Base-by-base conservation (phyloP, 2,113 vertebrate species). In the Ellobius talpinus region DNA sequence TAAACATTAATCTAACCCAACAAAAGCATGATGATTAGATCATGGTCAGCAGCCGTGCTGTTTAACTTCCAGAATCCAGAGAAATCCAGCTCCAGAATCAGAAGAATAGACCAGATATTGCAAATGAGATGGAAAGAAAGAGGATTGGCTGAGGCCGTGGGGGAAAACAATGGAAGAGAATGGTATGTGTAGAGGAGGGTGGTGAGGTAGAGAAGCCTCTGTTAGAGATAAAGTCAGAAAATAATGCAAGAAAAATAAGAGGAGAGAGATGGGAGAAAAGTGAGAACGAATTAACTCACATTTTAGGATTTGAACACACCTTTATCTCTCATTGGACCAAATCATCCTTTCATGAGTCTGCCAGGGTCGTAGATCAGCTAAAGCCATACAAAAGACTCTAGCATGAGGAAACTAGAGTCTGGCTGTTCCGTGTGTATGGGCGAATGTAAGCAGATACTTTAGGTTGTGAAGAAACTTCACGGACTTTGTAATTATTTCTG, bases 211-310 rank as follows among this genome's bases (percentile, higher is more conserved):
- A 65, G 5, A 17, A n/a, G 61, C 5, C 45, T 19, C 50, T 1
- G 14, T 26, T 47, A 66, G 6, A 45, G 7, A 81, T 14, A 72
- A 21, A 24, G 58, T 13, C 13, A 65, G 29, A 24, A 6, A 42
- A 47, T 0, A 45, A 3, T 13, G 6, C 39, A 33, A 13, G 1
- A 21, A 19, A 31, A 5, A 79, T 26, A 73, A 3, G 1, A 0
- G 29, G 11, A 17, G 0, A 31, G 13, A 61, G 31, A 19, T 5
- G 52, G 26, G 36, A 16, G 31, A 13, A 36, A 19, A 63, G 65
- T 26, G 3, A 58, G 9, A 76, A 1, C n/a, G 1, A 36, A 55
- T 42, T 10, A 95, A 90, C 24, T 77, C 4, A 63, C 16, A 81
- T 39, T 31, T 86, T 82, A 68, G 4, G 65, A 45, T 36, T 47